Evolutionary conservation across 2,113 vertebrate species (phyloP).

Genomic region (Dunckerocampus dactyliophorus): DNA sequence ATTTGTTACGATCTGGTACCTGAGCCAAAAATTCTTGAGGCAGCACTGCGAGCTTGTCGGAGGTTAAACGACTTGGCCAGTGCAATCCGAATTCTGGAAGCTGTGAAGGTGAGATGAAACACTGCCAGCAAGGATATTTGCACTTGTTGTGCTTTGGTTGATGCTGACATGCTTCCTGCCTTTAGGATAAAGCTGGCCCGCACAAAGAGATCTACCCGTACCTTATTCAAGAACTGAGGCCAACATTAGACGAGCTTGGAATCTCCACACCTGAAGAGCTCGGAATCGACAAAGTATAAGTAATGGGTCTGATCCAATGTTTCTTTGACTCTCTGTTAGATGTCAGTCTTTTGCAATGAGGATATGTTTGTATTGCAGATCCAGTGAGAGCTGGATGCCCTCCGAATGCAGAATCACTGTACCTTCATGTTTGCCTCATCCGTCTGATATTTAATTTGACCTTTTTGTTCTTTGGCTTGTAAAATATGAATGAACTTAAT

Average conservation of each 20-base stretch:
- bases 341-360: not conserved
- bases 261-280: slow-evolving; percentile 96
- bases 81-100: slow-evolving; percentile 92
- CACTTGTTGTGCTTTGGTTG: not conserved
- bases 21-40: slow-evolving; percentile 96
- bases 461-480: slow-evolving; percentile 75
- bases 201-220: slow-evolving; percentile 98
- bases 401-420: slow-evolving; percentile 45
- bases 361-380: slow-evolving; percentile 40
- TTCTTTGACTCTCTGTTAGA: not conserved
- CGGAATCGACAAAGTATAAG: slow-evolving; percentile 89
- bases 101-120: slow-evolving; percentile 82
- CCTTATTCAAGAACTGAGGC: slow-evolving; percentile 91
- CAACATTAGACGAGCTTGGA: slow-evolving; percentile 88
- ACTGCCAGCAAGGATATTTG: not conserved
- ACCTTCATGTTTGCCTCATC: slow-evolving; percentile 63
- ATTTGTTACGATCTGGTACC: slow-evolving; percentile 95
- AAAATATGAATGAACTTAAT: slow-evolving; percentile 74
- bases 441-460: slow-evolving; percentile 71
- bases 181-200: slow-evolving; percentile 91
- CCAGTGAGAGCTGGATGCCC: slow-evolving; percentile 20
- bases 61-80: slow-evolving; percentile 93
- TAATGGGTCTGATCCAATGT: not conserved
- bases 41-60: slow-evolving; percentile 89
- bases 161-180: slow-evolving; percentile 1